A percentile compares a stretch with the other conserved stretches of the same genome.
These are phyloP conservation scores for Phaethornis superciliosus DNA, from an alignment of 2,113 vertebrate species.

Conservation along the genomic window DNA sequence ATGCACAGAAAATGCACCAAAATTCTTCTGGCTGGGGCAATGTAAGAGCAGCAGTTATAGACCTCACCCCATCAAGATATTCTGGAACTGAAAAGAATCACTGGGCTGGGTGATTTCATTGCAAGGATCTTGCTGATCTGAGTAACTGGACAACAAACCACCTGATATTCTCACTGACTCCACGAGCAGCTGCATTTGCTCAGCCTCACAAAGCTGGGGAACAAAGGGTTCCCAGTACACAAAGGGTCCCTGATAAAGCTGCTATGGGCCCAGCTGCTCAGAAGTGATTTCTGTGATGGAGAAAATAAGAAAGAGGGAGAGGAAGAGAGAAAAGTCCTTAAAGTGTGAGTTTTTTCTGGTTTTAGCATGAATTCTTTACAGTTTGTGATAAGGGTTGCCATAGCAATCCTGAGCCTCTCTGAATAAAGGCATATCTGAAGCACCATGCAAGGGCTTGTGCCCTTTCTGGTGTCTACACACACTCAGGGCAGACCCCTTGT, in stretches of 20 bases:
- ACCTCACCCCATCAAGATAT: neutral
- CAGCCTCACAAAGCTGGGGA: neutral
- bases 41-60: neutral
- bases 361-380: neutral
- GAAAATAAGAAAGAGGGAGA: neutral
- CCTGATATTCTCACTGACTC: neutral
- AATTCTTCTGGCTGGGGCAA: neutral
- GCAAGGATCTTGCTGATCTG: neutral
- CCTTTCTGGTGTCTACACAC: neutral
- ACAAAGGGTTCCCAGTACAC: neutral
- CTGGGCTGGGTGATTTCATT: neutral
- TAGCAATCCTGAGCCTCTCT: neutral
- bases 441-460: neutral
- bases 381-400: neutral
- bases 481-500: neutral
- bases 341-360: neutral
- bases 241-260: neutral
- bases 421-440: neutral
- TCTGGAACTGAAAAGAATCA: neutral
- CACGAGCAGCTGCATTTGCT: conserved; percentile 6
- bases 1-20: neutral
- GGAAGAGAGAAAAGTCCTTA: neutral
- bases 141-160: neutral
- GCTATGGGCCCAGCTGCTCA: conserved; percentile 7
- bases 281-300: neutral